Evolutionary conservation across 2,888 invertebrate genomes (phyloP).

Genomic region (Cosmia trapezina): DNA sequence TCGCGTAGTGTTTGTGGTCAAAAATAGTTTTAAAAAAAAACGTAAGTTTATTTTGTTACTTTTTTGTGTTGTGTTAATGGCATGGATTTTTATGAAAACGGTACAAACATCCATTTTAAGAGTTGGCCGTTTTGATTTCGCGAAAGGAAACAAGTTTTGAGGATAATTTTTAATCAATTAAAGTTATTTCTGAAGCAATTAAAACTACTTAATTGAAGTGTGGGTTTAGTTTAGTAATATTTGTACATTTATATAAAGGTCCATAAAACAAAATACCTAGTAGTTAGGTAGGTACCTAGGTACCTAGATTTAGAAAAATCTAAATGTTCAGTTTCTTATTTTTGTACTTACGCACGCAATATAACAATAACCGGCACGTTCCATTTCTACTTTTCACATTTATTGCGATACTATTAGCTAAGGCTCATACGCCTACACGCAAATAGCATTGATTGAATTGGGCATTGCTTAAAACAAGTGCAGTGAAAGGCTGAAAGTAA

Average conservation of each 20-base stretch:
- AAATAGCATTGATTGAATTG: conserved; percentile 21
- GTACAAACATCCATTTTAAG: not conserved
- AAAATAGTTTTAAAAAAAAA: conserved; percentile 66
- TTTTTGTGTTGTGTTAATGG: conserved; percentile 18
- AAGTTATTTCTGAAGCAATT: conserved; percentile 10
- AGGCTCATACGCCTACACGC: conserved; percentile 31
- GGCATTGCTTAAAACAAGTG: conserved; percentile 25
- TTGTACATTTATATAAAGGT: not conserved
- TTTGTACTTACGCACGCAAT: conserved; percentile 21
- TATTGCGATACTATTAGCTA: conserved; percentile 8
- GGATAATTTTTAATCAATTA: not conserved
- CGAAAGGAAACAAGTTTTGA: conserved; percentile 8
- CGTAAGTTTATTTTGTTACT: conserved; percentile 71
- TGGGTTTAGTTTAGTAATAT: not conserved
- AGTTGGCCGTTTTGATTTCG: not conserved
- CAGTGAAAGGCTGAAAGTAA: conserved; percentile 58
- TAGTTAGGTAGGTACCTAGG: not conserved
- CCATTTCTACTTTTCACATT: conserved; percentile 28
- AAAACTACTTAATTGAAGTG: conserved; percentile 5
- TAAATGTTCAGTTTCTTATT: not conserved
- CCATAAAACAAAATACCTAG: not conserved
- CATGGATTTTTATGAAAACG: conserved; percentile 1
- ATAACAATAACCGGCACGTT: not conserved
- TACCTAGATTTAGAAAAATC: not conserved
- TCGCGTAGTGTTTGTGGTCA: conserved; percentile 64